Base-by-base conservation (phyloP, 2,888 invertebrate species). In the Oligia fasciuncula region DNA sequence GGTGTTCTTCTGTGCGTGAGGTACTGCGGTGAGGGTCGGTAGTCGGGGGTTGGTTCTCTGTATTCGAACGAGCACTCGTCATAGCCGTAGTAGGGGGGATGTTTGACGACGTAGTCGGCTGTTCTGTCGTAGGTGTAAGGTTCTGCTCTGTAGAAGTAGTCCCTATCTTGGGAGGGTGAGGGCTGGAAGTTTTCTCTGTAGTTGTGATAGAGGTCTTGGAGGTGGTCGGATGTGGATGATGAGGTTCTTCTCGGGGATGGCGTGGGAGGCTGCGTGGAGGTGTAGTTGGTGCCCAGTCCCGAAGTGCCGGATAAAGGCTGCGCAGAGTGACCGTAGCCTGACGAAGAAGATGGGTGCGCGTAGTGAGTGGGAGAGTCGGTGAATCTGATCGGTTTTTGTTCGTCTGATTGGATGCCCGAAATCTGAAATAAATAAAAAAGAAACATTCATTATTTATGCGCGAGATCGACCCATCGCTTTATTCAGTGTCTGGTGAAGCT, bases 351-450 rank as follows among this genome's bases (percentile, higher is more conserved):
- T 8, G 96, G 93, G 77, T 95, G 97, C 8, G 97, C 97, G 93
- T 98, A 98, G 90, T 98, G 98, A 79, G 98, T 98, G 23, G 98
- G 98, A 3, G 98, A 98, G 93, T 98, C 98, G 0, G 98, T 98
- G 94, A 98, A 98, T 77, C 98, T 96, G 72, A 98, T 94, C 1
- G 98, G 98, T 89, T 98, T 97, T 87, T 97, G 97, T 84, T 97
- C 97, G 74, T 97, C 97, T 35, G 96, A 92, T 90, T 97, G 97
- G 14, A 97, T 92, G 71, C 95, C 95, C 5, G 96, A 92, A 78
- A 96, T 94, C 96, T 96, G 94, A 0, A 93, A 93, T 11, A 60
- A 60, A 60, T 57, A 57, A 57, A 23, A 57, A n/a, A n/a, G 57
- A 60, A n/a, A 57, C 57, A 4, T n/a, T 23, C 11, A 11, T 57